phyloP scores from a whole-genome alignment of 2,888 invertebrate genomes.

The Lasioglossum leucozonium region DNA sequence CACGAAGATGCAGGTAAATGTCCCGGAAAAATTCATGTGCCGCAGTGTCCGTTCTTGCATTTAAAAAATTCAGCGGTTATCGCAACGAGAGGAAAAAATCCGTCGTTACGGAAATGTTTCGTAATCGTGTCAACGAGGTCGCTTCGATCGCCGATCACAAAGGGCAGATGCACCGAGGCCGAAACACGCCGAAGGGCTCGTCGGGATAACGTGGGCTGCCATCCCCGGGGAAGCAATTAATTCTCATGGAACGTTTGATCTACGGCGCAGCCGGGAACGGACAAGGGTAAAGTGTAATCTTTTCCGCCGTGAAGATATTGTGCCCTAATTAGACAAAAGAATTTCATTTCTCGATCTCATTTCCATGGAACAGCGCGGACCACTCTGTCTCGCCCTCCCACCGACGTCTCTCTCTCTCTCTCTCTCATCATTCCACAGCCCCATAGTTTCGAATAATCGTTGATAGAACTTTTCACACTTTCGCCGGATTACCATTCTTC shows the following conservation, averaged over 20 bases:
- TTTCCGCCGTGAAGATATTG: slow-evolving; percentile 59
- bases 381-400: slow-evolving; percentile 19
- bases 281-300: slow-evolving; percentile 39
- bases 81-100: background rate
- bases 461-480: slow-evolving; percentile 71
- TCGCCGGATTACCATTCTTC: slow-evolving; percentile 68
- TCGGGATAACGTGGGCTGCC: slow-evolving; percentile 48
- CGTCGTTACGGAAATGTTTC: slow-evolving; percentile 13
- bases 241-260: slow-evolving; percentile 64
- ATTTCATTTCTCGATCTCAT: slow-evolving; percentile 67
- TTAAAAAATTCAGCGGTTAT: no score
- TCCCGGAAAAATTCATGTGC: no score
- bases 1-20: no score
- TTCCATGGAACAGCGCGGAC: slow-evolving; percentile 56
- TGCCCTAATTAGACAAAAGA: slow-evolving; percentile 69
- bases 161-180: slow-evolving; percentile 1
- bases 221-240: slow-evolving; percentile 60
- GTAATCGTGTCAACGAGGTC: slow-evolving; percentile 22
- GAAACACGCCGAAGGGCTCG: slow-evolving; percentile 39
- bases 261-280: slow-evolving; percentile 21
- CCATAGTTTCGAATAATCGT: slow-evolving; percentile 65
- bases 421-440: no score
- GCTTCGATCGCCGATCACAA: slow-evolving; percentile 1
- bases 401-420: background rate
- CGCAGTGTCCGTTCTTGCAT: no score